These are phyloP conservation scores for Hartigia nigra DNA, from an alignment of 2,888 invertebrate species.

Conservation along the genomic window DNA sequence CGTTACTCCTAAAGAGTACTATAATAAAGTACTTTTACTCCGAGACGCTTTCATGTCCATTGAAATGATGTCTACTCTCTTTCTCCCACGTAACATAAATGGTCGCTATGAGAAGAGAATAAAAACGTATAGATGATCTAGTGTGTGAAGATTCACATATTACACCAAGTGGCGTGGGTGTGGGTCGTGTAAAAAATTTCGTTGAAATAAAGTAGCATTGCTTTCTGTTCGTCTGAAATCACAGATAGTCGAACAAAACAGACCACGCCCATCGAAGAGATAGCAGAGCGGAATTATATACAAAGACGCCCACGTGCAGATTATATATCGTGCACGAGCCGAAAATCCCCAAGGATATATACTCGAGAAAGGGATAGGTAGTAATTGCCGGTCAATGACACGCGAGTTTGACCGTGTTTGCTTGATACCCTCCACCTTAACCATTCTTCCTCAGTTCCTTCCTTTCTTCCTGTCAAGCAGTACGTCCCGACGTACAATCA, in stretches of 20 bases:
- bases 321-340: conserved; percentile 21
- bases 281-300: conserved; percentile 12
- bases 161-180: background rate
- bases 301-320: conserved; percentile 32
- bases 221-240: background rate
- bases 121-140: background rate
- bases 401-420: background rate
- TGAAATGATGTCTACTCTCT: background rate
- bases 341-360: background rate
- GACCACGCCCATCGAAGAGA: background rate
- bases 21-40: background rate
- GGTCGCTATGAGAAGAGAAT: background rate
- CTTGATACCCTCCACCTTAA: background rate
- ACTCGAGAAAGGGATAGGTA: background rate
- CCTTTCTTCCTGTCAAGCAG: background rate
- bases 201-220: background rate
- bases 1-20: too few relatives aligned
- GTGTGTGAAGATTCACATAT: background rate
- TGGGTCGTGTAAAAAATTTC: background rate
- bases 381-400: conserved; percentile 3
- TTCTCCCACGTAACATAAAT: background rate
- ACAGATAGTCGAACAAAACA: conserved; percentile 3
- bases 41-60: background rate
- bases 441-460: background rate
- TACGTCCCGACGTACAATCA: background rate